These are phyloP conservation scores for Carassius auratus DNA, from an alignment of 2,113 vertebrate genomes.

Conservation along the genomic window DNA sequence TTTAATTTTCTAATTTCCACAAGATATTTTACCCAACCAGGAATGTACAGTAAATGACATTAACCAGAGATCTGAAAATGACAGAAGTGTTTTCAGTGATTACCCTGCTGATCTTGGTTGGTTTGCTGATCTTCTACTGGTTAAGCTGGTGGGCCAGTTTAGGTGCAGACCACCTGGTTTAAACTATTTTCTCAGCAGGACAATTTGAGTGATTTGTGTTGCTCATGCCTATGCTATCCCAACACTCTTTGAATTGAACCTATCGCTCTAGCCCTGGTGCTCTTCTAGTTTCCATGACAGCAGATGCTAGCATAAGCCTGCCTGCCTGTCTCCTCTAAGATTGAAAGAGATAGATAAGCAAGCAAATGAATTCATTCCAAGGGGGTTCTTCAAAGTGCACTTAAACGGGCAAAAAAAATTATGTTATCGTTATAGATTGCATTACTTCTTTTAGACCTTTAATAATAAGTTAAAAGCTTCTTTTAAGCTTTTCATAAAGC, in stretches of 20 bases:
- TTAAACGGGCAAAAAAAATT: background rate
- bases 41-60: background rate
- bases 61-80: background rate
- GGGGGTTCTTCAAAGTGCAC: background rate
- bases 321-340: slow-evolving; percentile 33
- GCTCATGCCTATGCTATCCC: background rate
- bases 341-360: slow-evolving; percentile 30
- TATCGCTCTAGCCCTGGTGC: slow-evolving; percentile 40
- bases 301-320: slow-evolving; percentile 49
- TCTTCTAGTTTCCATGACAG: slow-evolving; percentile 59
- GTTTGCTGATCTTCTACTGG: background rate
- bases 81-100: background rate
- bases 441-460: slow-evolving; percentile 6
- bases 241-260: slow-evolving; percentile 28
- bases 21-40: background rate
- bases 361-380: slow-evolving; percentile 1
- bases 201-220: background rate
- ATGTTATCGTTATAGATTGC: slow-evolving; percentile 17
- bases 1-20: background rate
- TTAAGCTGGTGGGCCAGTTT: background rate
- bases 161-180: background rate
- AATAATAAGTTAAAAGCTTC: slow-evolving; percentile 22
- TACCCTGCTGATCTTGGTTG: background rate
- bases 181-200: background rate
- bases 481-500: background rate